phyloP scores from a whole-genome alignment of 30 jellyfish, hydroid and myxozoan genomes.

The Mastigias papua region DNA sequence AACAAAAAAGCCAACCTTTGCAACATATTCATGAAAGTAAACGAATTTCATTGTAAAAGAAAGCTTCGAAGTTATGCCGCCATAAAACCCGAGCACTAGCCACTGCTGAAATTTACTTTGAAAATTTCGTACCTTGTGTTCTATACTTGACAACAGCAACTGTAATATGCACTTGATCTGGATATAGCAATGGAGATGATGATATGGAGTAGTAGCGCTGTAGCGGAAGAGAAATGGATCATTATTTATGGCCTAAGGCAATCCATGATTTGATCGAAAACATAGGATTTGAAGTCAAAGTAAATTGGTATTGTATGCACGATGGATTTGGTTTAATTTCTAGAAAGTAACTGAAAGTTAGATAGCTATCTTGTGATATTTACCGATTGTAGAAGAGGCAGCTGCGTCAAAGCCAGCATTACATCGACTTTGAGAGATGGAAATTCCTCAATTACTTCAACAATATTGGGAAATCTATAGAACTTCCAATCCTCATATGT shows the following conservation, averaged over 20 bases:
- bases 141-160: conserved; percentile 92
- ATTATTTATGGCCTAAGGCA: background rate
- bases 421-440: conserved; percentile 84
- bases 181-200: conserved; percentile 91
- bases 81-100: too few species aligned
- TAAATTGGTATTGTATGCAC: background rate
- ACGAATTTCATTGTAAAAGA: background rate
- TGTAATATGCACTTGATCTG: conserved; percentile 91
- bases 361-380: background rate
- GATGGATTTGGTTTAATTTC: background rate
- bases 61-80: too few species aligned
- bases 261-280: background rate
- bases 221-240: background rate
- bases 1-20: background rate
- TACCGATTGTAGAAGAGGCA: conserved; percentile 90
- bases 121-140: conserved; percentile 72
- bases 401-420: conserved; percentile 71
- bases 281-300: background rate
- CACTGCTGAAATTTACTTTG: too few species aligned
- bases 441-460: conserved; percentile 84
- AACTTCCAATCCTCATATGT: conserved; percentile 88
- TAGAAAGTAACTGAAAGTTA: background rate
- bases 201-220: conserved; percentile 96
- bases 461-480: conserved; percentile 63
- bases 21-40: background rate